These are phyloP conservation scores for Drosophila hamatofila DNA, from an alignment of 2,888 invertebrate genomes.

Conservation along the genomic window DNA sequence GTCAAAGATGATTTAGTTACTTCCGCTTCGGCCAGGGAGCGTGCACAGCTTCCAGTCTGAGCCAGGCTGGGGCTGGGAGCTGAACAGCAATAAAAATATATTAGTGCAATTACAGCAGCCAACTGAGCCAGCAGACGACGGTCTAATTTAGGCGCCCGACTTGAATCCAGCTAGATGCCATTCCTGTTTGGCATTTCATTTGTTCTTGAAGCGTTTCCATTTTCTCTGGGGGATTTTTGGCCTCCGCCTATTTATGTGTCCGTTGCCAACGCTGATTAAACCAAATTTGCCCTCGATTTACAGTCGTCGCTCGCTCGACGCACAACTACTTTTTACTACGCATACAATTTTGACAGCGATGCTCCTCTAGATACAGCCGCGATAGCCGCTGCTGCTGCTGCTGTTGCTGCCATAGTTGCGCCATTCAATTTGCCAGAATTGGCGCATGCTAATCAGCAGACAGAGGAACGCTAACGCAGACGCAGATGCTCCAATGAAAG, in stretches of 20 bases:
- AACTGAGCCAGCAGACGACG: constrained; percentile 62
- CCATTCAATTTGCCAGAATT: constrained; percentile 79
- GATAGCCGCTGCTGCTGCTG: constrained; percentile 29
- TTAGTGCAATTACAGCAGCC: constrained; percentile 82
- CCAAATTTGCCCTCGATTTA: constrained; percentile 64
- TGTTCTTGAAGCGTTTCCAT: constrained; percentile 78
- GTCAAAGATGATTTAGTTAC: constrained; percentile 84
- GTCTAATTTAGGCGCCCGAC: constrained; percentile 67
- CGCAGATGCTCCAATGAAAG: constrained; percentile 33
- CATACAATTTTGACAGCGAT: constrained; percentile 45
- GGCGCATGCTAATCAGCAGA: constrained; percentile 77
- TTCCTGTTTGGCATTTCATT: constrained; percentile 59
- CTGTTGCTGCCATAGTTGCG: constrained; percentile 15
- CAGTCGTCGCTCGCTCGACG: constrained; percentile 26
- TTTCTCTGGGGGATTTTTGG: constrained; percentile 66
- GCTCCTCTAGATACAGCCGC: constrained; percentile 26
- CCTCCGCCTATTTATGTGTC: constrained; percentile 55
- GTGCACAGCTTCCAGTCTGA: constrained; percentile 30
- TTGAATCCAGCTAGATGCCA: constrained; percentile 15
- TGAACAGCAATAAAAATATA: constrained; percentile 81
- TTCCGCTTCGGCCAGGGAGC: constrained; percentile 62
- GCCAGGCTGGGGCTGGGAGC: constrained; percentile 31
- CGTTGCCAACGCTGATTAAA: constrained; percentile 67
- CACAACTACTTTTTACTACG: constrained; percentile 56
- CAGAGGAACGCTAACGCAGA: constrained; percentile 2